Percentiles rank a stretch among this genome's conserved stretches.
phyloP scores from a whole-genome alignment of 2,113 vertebrate genomes.

The Bujurquina vittata region DNA sequence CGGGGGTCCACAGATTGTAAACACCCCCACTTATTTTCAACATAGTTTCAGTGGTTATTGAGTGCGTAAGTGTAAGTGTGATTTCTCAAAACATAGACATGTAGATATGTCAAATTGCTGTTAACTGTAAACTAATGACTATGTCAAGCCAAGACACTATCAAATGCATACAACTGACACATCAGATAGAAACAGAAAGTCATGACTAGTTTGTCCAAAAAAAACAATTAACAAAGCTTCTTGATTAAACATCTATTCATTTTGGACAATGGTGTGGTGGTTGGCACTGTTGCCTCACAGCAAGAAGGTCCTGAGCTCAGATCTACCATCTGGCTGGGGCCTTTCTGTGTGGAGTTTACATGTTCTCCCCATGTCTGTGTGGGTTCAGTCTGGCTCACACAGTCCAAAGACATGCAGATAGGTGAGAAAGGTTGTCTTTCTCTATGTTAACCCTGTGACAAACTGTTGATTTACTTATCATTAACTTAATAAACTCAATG shows the following conservation, averaged over 20 bases:
- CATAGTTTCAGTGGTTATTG: conserved; percentile 52
- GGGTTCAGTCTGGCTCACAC: too few species aligned
- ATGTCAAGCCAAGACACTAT: not conserved
- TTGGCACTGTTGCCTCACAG: too few species aligned
- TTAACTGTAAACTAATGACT: not conserved
- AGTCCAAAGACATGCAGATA: too few species aligned
- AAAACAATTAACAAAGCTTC: not conserved
- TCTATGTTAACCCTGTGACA: too few species aligned
- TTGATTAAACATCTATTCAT: not conserved
- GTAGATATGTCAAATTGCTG: not conserved
- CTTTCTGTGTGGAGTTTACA: too few species aligned
- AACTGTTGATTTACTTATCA: not conserved
- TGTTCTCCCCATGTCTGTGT: too few species aligned
- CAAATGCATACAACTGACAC: not conserved
- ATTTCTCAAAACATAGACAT: conserved; percentile 11
- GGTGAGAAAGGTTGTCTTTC: too few species aligned
- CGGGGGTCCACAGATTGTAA: conserved; percentile 62
- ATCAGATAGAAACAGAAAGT: not conserved
- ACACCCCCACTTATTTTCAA: conserved; percentile 61
- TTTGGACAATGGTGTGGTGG: too few species aligned
- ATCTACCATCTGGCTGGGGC: too few species aligned
- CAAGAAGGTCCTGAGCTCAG: too few species aligned
- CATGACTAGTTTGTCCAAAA: not conserved
- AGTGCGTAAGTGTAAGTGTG: conserved; percentile 20
- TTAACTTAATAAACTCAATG: not conserved